Conservation (phyloP, 1,140 invertebrate species). For the Polypedilum pembai region DNA sequence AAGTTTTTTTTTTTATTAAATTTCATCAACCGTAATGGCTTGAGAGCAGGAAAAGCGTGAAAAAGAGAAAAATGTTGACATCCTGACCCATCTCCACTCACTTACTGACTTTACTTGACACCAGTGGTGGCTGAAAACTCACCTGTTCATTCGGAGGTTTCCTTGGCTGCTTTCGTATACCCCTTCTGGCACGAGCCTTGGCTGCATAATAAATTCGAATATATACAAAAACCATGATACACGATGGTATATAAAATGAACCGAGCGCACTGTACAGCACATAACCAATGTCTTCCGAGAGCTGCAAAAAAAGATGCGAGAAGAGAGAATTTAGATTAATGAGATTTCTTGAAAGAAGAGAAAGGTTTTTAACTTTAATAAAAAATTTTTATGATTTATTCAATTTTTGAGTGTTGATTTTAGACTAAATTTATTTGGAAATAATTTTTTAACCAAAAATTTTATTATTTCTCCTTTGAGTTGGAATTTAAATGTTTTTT, state of each 20-base stretch:
- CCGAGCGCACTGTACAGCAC: conserved; percentile 96
- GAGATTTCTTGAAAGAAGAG: not conserved
- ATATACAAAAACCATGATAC: conserved; percentile 99
- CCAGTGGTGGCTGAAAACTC: conserved; percentile 32
- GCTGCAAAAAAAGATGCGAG: conserved; percentile 54
- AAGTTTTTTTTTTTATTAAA: too few species aligned
- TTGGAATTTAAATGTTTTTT: too few species aligned
- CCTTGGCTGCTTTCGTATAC: conserved; percentile 69
- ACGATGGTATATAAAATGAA: conserved; percentile 97
- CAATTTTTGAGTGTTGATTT: too few species aligned
- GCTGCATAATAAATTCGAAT: conserved; percentile 97
- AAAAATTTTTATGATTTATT: not conserved
- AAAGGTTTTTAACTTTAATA: not conserved
- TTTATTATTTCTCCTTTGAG: too few species aligned
- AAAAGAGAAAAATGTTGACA: too few species aligned
- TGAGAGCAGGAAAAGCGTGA: too few species aligned
- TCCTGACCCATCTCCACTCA: too few species aligned
- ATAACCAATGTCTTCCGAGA: conserved; percentile 92
- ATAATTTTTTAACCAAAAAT: too few species aligned
- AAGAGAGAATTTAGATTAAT: conserved; percentile 29
- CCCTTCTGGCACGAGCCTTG: conserved; percentile 76
- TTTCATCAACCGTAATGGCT: too few species aligned
- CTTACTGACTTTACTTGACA: too few species aligned
- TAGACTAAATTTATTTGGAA: too few species aligned
- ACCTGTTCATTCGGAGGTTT: conserved; percentile 52